These are phyloP conservation scores for Willisornis vidua DNA, from an alignment of 2,113 vertebrate species.

Conservation along the genomic window DNA sequence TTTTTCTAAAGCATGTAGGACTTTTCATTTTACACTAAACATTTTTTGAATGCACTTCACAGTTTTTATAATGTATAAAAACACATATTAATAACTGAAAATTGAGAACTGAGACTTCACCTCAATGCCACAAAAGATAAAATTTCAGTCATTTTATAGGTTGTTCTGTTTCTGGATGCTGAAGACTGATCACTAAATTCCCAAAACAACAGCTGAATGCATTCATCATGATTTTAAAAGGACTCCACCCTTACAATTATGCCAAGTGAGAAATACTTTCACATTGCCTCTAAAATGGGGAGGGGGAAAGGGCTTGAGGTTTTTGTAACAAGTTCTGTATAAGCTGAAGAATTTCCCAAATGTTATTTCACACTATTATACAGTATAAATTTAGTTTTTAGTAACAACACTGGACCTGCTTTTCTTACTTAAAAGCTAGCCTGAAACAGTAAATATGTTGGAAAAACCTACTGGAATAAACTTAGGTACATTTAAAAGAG, in stretches of 20 bases:
- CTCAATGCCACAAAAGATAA: not conserved
- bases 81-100: not conserved
- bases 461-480: not conserved
- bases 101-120: not conserved
- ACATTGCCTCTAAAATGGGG: not conserved
- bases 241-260: constrained; percentile 14
- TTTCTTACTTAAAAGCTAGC: not conserved
- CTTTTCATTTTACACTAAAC: not conserved
- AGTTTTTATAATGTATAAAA: not conserved
- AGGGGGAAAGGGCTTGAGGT: not conserved
- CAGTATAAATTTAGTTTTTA: not conserved
- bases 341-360: not conserved
- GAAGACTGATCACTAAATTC: constrained; percentile 4
- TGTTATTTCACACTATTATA: not conserved
- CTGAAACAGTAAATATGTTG: not conserved
- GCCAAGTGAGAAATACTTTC: constrained; percentile 37
- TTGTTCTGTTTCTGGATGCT: constrained; percentile 12
- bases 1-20: not conserved
- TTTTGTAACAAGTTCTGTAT: not conserved
- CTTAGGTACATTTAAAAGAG: not conserved
- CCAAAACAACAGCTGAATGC: constrained; percentile 21
- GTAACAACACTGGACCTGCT: not conserved
- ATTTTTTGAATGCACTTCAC: not conserved
- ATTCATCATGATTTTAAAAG: not conserved
- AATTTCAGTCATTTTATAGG: not conserved